phyloP scores from a whole-genome alignment of 2,113 vertebrate genomes.

The Dromaius novaehollandiae region DNA sequence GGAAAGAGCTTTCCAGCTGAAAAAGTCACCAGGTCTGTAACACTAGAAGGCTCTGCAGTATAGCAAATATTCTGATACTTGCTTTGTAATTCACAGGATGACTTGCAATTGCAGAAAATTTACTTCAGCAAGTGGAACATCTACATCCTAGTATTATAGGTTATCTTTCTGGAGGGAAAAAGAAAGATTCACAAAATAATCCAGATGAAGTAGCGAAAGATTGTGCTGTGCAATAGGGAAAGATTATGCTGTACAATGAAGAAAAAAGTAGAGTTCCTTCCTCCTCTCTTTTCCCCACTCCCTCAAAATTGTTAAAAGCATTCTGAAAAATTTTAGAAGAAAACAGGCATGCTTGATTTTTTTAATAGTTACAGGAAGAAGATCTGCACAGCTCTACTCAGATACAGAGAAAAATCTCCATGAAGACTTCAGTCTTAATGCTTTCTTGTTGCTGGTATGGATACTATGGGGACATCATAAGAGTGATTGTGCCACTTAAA shows the following conservation, averaged over 20 bases:
- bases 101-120: background rate
- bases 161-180: background rate
- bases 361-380: background rate
- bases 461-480: background rate
- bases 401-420: background rate
- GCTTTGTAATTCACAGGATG: background rate
- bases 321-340: background rate
- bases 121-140: background rate
- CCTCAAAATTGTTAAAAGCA: background rate
- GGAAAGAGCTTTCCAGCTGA: background rate
- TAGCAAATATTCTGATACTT: background rate
- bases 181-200: background rate
- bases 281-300: background rate
- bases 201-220: background rate
- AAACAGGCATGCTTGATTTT: background rate
- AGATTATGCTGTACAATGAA: background rate
- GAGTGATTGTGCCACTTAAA: background rate
- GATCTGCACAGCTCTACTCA: background rate
- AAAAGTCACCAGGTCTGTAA: background rate
- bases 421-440: background rate
- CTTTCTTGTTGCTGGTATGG: background rate
- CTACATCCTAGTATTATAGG: background rate
- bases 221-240: background rate
- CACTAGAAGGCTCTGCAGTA: background rate
- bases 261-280: background rate